Conservation (phyloP, 2,888 invertebrate genomes). For the Platycnemis pennipes region DNA sequence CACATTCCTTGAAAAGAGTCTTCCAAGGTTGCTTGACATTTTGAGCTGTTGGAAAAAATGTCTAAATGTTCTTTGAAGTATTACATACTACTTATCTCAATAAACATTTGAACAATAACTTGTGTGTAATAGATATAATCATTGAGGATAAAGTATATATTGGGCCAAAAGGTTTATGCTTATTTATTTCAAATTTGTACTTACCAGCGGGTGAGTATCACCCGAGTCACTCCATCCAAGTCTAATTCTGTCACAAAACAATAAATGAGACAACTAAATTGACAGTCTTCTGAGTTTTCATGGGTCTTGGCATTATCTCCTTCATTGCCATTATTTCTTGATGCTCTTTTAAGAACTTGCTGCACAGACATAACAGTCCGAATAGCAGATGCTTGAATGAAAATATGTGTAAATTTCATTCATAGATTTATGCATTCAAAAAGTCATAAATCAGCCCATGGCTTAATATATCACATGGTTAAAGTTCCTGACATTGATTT, state of each 20-base stretch:
- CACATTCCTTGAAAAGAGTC: slow-evolving; percentile 29
- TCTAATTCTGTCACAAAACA: slow-evolving; percentile 87
- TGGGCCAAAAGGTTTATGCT: not conserved
- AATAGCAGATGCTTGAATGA: slow-evolving; percentile 80
- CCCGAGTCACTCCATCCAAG: slow-evolving; percentile 82
- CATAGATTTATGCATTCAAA: not conserved
- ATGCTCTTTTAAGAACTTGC: slow-evolving; percentile 80
- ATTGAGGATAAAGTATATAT: too few species aligned
- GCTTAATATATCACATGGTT: too few species aligned
- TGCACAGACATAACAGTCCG: slow-evolving; percentile 83
- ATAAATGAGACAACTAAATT: slow-evolving; percentile 87
- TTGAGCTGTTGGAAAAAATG: not conserved
- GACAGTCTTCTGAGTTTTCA: slow-evolving; percentile 79
- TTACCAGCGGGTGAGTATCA: slow-evolving; percentile 79
- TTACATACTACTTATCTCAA: too few species aligned
- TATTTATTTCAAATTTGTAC: too few species aligned
- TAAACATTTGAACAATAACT: too few species aligned
- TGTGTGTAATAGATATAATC: too few species aligned
- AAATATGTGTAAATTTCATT: slow-evolving; percentile 61
- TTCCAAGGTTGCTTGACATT: slow-evolving; percentile 36
- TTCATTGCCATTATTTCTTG: slow-evolving; percentile 47
- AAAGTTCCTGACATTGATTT: too few species aligned
- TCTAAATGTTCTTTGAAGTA: not conserved
- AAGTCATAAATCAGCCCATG: too few species aligned
- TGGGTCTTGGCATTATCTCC: slow-evolving; percentile 76